These are phyloP conservation scores for Strix occidentalis DNA, from an alignment of 2,797 vertebrate species.

Conservation along the genomic window DNA sequence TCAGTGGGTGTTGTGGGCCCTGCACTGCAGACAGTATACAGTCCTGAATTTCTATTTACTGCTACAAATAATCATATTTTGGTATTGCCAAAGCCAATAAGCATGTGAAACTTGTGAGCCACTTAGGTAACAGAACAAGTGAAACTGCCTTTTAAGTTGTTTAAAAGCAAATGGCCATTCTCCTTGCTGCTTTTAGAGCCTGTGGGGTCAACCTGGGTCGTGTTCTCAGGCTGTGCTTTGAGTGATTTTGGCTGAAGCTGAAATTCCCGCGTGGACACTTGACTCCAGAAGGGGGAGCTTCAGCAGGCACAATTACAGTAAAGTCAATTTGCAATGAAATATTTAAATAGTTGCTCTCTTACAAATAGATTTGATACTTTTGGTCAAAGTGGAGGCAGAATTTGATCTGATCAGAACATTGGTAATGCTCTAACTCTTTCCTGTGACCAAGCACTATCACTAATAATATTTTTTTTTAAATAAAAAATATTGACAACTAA, in stretches of 20 bases:
- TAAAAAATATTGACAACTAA: neutral
- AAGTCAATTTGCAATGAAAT: neutral
- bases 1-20: neutral
- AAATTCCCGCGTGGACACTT: neutral
- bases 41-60: neutral
- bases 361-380: neutral
- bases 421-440: neutral
- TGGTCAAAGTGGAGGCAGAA: neutral
- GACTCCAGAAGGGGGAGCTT: slow-evolving; percentile 58
- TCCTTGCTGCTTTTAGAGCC: neutral
- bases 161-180: neutral
- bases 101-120: neutral
- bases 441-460: neutral
- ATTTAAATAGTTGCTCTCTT: neutral
- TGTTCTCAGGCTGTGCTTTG: neutral
- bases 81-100: neutral
- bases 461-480: neutral
- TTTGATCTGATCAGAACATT: neutral
- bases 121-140: neutral
- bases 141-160: neutral
- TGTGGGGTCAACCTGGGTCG: neutral
- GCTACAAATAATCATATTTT: neutral
- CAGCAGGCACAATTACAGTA: neutral
- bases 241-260: neutral
- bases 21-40: neutral